A percentile compares a stretch with the other conserved stretches of the same genome.
These are phyloP conservation scores for Galerucella nymphaeae DNA, from an alignment of 2,888 invertebrate species.

Conservation along the genomic window DNA sequence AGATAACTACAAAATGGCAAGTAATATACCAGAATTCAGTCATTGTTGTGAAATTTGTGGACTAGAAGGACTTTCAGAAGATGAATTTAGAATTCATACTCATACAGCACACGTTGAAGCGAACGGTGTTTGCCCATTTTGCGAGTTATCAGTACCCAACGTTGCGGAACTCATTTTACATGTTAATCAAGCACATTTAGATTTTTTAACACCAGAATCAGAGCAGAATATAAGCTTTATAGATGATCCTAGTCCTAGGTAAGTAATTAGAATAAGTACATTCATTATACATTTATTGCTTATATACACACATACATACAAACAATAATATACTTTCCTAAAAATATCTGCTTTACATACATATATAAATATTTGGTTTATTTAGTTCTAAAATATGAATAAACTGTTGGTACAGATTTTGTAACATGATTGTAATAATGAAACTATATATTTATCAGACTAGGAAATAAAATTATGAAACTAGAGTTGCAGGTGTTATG, in stretches of 20 bases:
- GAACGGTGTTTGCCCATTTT: slow-evolving; percentile 83
- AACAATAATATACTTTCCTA: neutral
- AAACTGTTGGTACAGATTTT: no score
- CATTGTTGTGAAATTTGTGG: slow-evolving; percentile 88
- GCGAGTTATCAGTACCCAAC: slow-evolving; percentile 79
- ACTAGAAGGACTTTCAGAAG: slow-evolving; percentile 82
- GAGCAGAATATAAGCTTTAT: slow-evolving; percentile 80
- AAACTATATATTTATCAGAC: no score
- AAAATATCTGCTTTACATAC: no score
- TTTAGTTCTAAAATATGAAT: no score
- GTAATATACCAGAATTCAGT: slow-evolving; percentile 68
- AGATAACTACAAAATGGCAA: slow-evolving; percentile 62
- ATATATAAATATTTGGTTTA: no score
- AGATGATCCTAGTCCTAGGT: slow-evolving; percentile 72
- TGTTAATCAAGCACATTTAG: slow-evolving; percentile 86
- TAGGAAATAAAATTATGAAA: no score
- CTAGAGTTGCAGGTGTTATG: no score
- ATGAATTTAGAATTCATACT: slow-evolving; percentile 83
- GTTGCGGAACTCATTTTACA: slow-evolving; percentile 81
- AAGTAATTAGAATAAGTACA: slow-evolving; percentile 25
- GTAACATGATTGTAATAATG: no score
- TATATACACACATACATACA: neutral
- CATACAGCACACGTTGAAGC: slow-evolving; percentile 83
- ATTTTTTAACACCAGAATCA: slow-evolving; percentile 83
- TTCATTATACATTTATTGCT: neutral